phyloP scores from a whole-genome alignment of 2,113 vertebrate species.

The Sinocyclocheilus anshuiensis region DNA sequence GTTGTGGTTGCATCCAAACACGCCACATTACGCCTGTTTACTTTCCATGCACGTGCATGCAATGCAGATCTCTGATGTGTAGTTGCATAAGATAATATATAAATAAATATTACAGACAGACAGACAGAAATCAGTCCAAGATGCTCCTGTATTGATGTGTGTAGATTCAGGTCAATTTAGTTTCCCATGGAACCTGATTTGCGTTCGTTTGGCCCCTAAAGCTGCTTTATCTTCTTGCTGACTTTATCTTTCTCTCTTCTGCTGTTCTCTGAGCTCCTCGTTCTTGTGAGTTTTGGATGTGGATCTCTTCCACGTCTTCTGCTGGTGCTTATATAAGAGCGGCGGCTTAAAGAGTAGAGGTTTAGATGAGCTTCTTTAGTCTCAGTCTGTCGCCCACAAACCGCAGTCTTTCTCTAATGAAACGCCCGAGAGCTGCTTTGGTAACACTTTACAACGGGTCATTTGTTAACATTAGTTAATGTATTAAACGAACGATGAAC shows the following conservation, averaged over 20 bases:
- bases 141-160: neutral
- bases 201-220: slow-evolving; percentile 11
- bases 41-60: neutral
- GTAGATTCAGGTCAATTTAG: slow-evolving; percentile 36
- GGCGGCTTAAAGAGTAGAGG: neutral
- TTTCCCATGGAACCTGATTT: slow-evolving; percentile 26
- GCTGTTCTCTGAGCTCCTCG: neutral
- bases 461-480: too few species aligned
- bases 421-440: neutral
- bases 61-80: neutral
- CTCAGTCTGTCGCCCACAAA: neutral
- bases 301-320: slow-evolving; percentile 2
- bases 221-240: slow-evolving; percentile 15
- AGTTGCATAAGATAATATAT: neutral
- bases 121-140: neutral
- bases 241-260: neutral
- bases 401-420: neutral
- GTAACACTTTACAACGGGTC: too few species aligned
- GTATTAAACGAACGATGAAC: too few species aligned
- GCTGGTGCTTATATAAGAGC: slow-evolving; percentile 1
- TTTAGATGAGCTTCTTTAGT: neutral
- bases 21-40: neutral
- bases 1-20: neutral
- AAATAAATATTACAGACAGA: neutral
- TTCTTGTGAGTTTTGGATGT: slow-evolving; percentile 8